Base-by-base conservation (phyloP, 2,888 invertebrate species). In the Antheraea assamensis region DNA sequence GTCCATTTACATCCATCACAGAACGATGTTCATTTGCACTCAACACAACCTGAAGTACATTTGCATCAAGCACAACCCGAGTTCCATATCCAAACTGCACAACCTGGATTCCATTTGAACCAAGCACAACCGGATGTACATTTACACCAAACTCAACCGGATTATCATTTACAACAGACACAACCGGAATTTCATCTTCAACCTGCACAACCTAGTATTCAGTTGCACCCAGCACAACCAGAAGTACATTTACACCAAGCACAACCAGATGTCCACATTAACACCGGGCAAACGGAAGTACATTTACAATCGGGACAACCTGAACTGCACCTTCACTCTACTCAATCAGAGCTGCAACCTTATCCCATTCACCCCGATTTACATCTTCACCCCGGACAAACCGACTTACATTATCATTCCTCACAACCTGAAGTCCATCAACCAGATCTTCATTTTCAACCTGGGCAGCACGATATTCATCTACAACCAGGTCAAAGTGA, bases 1-100 rank as follows among this genome's bases (percentile, higher is more conserved):
- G 61, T 74, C 15, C 72, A 77, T 24, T 68, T 73, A 30, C 75
- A 75, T 35, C 68, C 71, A 24, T 73, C 64, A 3, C 78, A 78
- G 24, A 75, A 64, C 7, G 81, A 82, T 19, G 75, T 85, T 21
- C 82, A 83, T 49, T 73, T 81, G 21, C 87, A 88, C 49, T 0
- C 42, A 42, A 42, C 42, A 4, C 79, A 80, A 70, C 76, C 77
- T 13, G 81, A 82, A 17, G 75, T 85, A 19, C 82, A 83, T 49
- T 73, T 81, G 21, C 87, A 88, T 49, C 76, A 83, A 3, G 78
- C 82, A 31, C 86, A 85, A 55, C 80, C 81, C 55, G 77, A 73
- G 3, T 19, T 76, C 19, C 72, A 73, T 73, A 70, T 73, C 42
- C 79, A 71, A 64, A 76, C 77, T 3, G 77, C 74, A 19, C 82